These are phyloP conservation scores for Characodon lateralis DNA, from an alignment of 2,797 vertebrate species.

Conservation along the genomic window DNA sequence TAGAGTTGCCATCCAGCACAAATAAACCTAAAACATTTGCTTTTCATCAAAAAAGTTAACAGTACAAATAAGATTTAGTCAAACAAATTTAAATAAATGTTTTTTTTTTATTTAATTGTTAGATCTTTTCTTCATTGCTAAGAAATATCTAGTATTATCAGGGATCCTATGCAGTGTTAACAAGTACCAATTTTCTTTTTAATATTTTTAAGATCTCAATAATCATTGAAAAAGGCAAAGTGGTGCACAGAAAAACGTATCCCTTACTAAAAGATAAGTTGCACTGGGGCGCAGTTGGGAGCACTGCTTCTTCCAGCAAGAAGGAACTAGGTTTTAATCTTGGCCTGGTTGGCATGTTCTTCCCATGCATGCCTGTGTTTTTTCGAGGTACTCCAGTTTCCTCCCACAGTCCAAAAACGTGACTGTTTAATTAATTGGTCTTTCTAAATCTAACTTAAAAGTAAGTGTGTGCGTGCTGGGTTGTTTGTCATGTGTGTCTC, in stretches of 20 bases:
- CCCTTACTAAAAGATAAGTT: background rate
- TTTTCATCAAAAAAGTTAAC: background rate
- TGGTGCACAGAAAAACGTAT: background rate
- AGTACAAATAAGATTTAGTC: background rate
- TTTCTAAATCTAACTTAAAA: too few relatives aligned
- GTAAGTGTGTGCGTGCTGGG: too few relatives aligned
- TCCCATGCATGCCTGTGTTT: too few relatives aligned
- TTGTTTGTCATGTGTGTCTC: too few relatives aligned
- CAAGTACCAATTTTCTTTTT: background rate
- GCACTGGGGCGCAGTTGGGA: background rate
- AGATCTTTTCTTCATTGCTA: background rate
- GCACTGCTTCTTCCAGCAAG: background rate
- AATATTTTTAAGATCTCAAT: background rate
- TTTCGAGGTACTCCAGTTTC: too few relatives aligned
- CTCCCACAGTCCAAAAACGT: too few relatives aligned
- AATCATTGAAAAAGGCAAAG: background rate
- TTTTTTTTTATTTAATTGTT: background rate
- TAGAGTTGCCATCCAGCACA: background rate
- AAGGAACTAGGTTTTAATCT: background rate
- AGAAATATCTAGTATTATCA: background rate
- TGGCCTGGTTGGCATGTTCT: too few relatives aligned
- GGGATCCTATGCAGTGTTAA: background rate
- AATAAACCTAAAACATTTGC: background rate
- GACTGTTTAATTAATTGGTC: too few relatives aligned
- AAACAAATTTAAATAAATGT: background rate